Conservation (phyloP, 2,113 vertebrate genomes). For the Callospermophilus lateralis region DNA sequence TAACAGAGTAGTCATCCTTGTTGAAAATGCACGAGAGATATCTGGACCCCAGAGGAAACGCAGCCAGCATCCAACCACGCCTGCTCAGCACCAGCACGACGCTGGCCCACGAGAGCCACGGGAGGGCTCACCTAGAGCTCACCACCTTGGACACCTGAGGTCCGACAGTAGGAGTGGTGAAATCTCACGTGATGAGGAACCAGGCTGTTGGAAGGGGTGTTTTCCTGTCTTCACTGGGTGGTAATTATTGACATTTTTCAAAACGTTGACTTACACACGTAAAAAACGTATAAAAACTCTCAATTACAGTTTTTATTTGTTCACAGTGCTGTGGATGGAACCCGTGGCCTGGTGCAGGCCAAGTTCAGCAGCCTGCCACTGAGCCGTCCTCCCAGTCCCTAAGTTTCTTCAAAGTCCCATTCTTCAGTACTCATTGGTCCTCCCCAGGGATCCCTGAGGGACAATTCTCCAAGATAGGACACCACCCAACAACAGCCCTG, state of each 20-base stretch:
- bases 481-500: neutral
- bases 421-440: neutral
- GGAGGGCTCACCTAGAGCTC: neutral
- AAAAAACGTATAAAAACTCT: neutral
- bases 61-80: neutral
- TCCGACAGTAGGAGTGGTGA: neutral
- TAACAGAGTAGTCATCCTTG: constrained; percentile 12
- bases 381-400: neutral
- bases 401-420: neutral
- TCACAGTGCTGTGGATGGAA: neutral
- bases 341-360: neutral
- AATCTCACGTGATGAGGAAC: neutral
- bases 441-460: neutral
- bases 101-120: neutral
- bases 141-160: too few relatives aligned
- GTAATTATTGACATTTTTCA: neutral
- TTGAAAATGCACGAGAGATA: constrained; percentile 42
- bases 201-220: neutral
- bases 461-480: neutral
- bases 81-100: neutral
- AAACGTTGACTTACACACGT: neutral
- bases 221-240: neutral
- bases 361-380: neutral
- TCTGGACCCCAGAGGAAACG: neutral
- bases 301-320: neutral